Base-by-base conservation (phyloP, 1,140 invertebrate species). In the Dufourea novaeangliae region DNA sequence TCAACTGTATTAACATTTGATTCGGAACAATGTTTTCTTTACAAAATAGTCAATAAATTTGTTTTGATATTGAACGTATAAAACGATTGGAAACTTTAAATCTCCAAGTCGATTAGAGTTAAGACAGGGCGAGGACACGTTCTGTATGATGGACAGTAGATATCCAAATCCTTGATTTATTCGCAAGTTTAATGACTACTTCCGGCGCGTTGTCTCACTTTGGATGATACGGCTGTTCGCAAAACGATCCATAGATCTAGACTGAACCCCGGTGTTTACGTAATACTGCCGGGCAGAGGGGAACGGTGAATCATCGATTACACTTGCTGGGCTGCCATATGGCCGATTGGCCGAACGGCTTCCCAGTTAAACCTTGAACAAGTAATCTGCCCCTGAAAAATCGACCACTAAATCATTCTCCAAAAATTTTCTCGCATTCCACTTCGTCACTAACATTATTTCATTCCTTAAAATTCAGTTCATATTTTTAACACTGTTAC, bases 241-340 rank as follows among this genome's bases (percentile, higher is more conserved):
- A n/a, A 50, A 68, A 41, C 46, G 80, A 84, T 79, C 68, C 57
- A 41, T 32, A 41, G 59, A 77, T 37, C 70, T 10, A 10, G 25
- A 27, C 20, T 68, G 20, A 50, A 46, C 52, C 22, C 25, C 22
- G 3, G 64, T 72, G 29, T 54, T 84, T 84, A 80, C 82, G 73
- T 80, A 84, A 84, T 66, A 22, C 54, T 56, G 56, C 22, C 25
- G 29, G 39, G 46, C 37, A 78, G 29, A 54, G 25, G 46, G 50
- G 44, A 66, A 74, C 59, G 82, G 79, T 85, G 83, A 84, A 85
- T 85, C 83, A 85, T 84, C 83, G 83, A 85, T 85, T 85, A 85
- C 83, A 85, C 79, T 85, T 85, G 79, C 74, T 71, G 82, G 83
- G 75, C 75, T 82, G 62, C 59, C 25, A 46, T 50, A 66, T 85